Conservation (phyloP, 2,888 invertebrate species). For the Stratiomys singularior region DNA sequence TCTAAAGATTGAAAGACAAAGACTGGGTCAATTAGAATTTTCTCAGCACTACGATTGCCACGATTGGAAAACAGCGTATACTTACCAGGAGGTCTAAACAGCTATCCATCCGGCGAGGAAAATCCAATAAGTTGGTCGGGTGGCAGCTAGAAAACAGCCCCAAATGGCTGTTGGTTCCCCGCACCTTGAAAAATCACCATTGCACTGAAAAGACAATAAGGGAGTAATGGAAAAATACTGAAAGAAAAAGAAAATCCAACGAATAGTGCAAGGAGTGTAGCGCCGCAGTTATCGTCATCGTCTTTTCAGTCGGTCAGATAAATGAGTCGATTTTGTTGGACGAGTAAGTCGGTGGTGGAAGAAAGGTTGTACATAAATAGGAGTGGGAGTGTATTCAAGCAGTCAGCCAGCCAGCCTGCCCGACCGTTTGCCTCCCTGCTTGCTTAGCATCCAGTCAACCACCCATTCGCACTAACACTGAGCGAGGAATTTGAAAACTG, state of each 20-base stretch:
- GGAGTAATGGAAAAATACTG: slow-evolving; percentile 41
- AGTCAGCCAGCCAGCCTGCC: too few relatives aligned
- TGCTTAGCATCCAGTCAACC: too few relatives aligned
- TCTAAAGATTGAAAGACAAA: not conserved
- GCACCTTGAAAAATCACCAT: not conserved
- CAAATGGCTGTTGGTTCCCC: not conserved
- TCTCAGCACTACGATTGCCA: not conserved
- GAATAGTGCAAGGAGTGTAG: slow-evolving; percentile 35
- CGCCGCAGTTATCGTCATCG: slow-evolving; percentile 25
- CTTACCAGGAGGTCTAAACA: not conserved
- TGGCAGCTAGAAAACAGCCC: not conserved
- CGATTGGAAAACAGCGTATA: not conserved
- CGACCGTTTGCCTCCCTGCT: not conserved
- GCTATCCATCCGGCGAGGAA: slow-evolving; percentile 5
- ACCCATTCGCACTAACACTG: not conserved
- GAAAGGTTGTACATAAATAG: not conserved
- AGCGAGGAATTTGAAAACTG: not conserved
- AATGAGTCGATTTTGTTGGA: slow-evolving; percentile 6
- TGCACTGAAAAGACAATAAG: slow-evolving; percentile 38
- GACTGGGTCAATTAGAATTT: not conserved
- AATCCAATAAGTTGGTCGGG: not conserved
- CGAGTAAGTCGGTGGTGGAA: not conserved
- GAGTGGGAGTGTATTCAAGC: not conserved
- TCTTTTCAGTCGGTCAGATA: slow-evolving; percentile 33
- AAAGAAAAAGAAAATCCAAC: slow-evolving; percentile 43